Percentiles rank a stretch among this genome's conserved stretches.
Conservation (phyloP, 2,888 invertebrate genomes). For the Dicyrtoma fusca region DNA sequence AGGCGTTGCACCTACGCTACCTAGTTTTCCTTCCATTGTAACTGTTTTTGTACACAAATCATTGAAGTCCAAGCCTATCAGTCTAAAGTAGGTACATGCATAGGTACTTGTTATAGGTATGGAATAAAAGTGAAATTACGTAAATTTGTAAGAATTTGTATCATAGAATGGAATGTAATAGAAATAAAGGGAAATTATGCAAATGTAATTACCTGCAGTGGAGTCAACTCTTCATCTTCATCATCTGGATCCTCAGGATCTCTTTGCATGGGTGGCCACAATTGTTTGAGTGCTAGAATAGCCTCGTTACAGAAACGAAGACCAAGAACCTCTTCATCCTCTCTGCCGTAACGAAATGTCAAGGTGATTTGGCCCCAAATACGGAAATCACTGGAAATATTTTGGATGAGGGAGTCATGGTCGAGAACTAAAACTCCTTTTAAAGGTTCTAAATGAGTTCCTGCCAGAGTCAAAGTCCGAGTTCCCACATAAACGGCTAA, state of each 20-base stretch:
- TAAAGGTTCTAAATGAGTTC: constrained; percentile 74
- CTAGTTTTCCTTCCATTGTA: too few relatives aligned
- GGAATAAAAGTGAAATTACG: too few relatives aligned
- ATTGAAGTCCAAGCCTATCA: too few relatives aligned
- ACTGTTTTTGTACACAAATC: too few relatives aligned
- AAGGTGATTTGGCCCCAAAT: constrained; percentile 61
- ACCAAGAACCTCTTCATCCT: constrained; percentile 98
- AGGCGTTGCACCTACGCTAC: too few relatives aligned
- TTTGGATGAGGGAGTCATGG: constrained; percentile 72
- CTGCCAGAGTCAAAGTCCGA: constrained; percentile 76
- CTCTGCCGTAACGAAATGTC: constrained; percentile 95
- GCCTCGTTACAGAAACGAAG: constrained; percentile 97
- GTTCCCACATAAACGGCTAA: constrained; percentile 80
- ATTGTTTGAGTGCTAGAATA: constrained; percentile 85
- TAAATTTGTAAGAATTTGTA: too few relatives aligned
- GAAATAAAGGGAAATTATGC: too few relatives aligned
- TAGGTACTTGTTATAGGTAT: too few relatives aligned
- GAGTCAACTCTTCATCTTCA: constrained; percentile 66
- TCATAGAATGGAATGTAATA: too few relatives aligned
- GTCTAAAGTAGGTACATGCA: too few relatives aligned
- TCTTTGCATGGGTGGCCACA: constrained; percentile 72
- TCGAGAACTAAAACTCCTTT: constrained; percentile 92
- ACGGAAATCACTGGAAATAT: constrained; percentile 51
- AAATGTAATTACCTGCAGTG: constrained; percentile 70
- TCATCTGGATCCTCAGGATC: constrained; percentile 53